phyloP scores from a whole-genome alignment of 2,113 vertebrate species.

The Ceyx margarethae region DNA sequence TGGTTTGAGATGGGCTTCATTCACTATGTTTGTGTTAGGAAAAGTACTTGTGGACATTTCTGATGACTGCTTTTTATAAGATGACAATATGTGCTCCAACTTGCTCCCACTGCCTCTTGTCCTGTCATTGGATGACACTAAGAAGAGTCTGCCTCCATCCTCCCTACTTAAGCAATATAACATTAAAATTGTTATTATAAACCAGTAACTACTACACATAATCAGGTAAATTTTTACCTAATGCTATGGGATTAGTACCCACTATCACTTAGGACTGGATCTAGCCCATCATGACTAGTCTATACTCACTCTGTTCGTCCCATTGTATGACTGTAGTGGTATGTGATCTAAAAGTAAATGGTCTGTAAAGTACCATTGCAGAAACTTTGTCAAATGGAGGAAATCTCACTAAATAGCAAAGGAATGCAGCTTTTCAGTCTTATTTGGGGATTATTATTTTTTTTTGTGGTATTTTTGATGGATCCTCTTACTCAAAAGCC shows the following conservation, averaged over 20 bases:
- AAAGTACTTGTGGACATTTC: neutral
- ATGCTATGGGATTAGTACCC: neutral
- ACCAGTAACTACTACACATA: rapidly evolving
- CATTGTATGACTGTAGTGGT: rapidly evolving
- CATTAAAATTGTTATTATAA: neutral
- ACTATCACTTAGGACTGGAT: neutral
- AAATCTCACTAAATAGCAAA: neutral
- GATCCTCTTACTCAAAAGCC: constrained; percentile 37
- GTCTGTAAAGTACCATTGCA: neutral
- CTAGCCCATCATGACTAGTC: neutral
- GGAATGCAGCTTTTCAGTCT: neutral
- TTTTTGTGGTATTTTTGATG: neutral
- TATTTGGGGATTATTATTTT: neutral
- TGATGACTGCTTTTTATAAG: neutral
- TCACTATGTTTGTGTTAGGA: neutral
- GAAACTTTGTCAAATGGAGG: neutral
- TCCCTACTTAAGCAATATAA: neutral
- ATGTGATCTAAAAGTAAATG: neutral
- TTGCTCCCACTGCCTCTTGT: no score
- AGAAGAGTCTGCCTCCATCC: no score
- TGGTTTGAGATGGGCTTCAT: neutral
- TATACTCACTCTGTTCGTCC: neutral
- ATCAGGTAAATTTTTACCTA: neutral
- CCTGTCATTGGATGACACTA: no score
- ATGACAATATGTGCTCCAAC: neutral